Conservation (phyloP, 2,113 vertebrate species). For the Tylochromis polylepis region DNA sequence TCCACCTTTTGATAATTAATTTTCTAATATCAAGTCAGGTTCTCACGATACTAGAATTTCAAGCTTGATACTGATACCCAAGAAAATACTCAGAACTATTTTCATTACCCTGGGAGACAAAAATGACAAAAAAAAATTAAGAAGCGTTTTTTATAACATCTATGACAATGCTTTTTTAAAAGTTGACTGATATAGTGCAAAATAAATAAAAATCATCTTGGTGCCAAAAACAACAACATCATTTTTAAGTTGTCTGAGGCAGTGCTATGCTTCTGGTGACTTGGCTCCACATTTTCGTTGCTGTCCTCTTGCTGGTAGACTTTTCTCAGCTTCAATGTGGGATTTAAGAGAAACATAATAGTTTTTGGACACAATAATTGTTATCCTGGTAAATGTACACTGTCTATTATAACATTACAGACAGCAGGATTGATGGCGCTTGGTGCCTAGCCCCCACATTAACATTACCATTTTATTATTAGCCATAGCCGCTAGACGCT, state of each 20-base stretch:
- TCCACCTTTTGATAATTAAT: not conserved
- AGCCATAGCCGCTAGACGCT: not conserved
- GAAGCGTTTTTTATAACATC: not conserved
- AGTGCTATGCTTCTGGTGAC: not conserved
- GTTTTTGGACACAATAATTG: not conserved
- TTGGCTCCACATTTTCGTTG: not conserved
- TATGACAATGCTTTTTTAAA: accelerated
- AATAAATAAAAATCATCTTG: not conserved
- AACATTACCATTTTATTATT: not conserved
- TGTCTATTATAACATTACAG: not conserved
- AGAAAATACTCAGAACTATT: not conserved
- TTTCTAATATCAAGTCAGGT: not conserved
- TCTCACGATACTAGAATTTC: not conserved
- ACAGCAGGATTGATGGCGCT: not conserved
- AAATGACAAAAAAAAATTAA: not conserved
- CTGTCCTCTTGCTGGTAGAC: not conserved
- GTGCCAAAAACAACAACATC: not conserved
- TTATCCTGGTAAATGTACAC: not conserved
- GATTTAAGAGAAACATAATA: not conserved
- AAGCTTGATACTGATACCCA: not conserved
- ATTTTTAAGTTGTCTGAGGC: not conserved
- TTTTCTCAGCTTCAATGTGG: not conserved
- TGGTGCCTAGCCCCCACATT: not conserved
- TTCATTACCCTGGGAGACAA: not conserved
- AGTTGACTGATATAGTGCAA: not conserved